Evolutionary conservation across 2,888 invertebrate species (phyloP).

Genomic region (Aspidapion aeneum): DNA sequence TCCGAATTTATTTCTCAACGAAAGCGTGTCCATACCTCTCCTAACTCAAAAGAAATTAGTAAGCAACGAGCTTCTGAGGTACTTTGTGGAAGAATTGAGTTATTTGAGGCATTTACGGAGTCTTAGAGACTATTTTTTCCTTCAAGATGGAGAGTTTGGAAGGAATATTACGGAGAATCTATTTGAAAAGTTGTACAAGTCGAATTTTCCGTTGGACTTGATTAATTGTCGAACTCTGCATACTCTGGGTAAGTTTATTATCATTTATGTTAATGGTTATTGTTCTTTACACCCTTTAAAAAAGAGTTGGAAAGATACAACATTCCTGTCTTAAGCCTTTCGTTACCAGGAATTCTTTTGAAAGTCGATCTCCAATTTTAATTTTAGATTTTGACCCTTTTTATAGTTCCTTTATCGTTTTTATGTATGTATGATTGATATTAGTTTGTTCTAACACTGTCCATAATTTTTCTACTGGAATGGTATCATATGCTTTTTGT

Average conservation of each 20-base stretch:
- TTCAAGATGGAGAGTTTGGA: slow-evolving; percentile 78
- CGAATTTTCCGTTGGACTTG: slow-evolving; percentile 61
- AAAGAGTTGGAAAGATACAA: too few species aligned
- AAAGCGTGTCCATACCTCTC: slow-evolving; percentile 61
- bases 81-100: slow-evolving; percentile 63
- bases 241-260: slow-evolving; percentile 50
- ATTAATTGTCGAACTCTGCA: slow-evolving; percentile 68
- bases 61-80: slow-evolving; percentile 66
- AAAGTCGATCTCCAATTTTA: too few species aligned
- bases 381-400: too few species aligned
- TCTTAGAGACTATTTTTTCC: slow-evolving; percentile 73
- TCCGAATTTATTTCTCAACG: slow-evolving; percentile 39
- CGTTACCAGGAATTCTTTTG: too few species aligned
- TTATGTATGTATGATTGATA: too few species aligned
- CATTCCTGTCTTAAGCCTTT: too few species aligned
- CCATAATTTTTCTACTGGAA: too few species aligned
- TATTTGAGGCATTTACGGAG: slow-evolving; percentile 69
- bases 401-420: too few species aligned
- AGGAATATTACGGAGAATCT: slow-evolving; percentile 67
- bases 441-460: too few species aligned
- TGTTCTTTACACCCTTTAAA: too few species aligned
- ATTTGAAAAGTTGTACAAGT: slow-evolving; percentile 63
- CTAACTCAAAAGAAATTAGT: slow-evolving; percentile 66
- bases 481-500: too few species aligned
- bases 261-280: too few species aligned